Conservation (phyloP, 2,888 invertebrate genomes). For the Campopleginae sp. region DNA sequence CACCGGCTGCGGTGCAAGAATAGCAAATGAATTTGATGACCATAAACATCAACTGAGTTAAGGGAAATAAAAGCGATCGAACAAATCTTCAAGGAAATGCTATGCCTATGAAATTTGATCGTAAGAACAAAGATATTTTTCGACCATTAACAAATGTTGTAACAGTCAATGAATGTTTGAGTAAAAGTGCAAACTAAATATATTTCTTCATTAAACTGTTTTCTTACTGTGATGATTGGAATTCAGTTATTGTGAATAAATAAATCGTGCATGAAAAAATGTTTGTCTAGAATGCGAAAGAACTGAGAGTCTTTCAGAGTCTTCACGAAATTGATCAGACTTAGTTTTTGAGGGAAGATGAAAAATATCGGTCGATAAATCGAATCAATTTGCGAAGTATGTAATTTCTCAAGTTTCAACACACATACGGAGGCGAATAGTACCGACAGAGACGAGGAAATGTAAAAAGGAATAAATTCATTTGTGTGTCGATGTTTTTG, state of each 20-base stretch:
- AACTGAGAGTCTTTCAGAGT: neutral
- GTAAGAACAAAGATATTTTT: too few species aligned
- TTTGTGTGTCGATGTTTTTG: neutral
- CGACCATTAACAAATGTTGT: too few species aligned
- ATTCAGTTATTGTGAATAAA: neutral
- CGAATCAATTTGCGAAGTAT: conserved; percentile 15
- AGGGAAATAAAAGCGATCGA: too few species aligned
- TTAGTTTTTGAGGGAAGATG: neutral
- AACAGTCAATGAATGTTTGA: too few species aligned
- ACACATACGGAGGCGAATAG: conserved; percentile 8
- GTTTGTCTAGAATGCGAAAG: neutral
- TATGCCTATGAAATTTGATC: too few species aligned
- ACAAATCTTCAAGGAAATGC: too few species aligned
- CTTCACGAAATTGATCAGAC: neutral
- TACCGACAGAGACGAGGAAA: neutral
- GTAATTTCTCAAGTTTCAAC: conserved; percentile 38
- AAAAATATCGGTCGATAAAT: conserved; percentile 3
- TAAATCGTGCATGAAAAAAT: neutral
- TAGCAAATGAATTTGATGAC: too few species aligned
- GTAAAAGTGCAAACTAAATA: too few species aligned
- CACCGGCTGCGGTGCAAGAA: too few species aligned
- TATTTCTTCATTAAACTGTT: too few species aligned
- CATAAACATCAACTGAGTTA: too few species aligned
- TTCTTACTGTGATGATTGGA: neutral
- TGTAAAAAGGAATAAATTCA: neutral